Percentiles rank a stretch among this genome's conserved stretches.
Evolutionary conservation across 2,888 invertebrate genomes (phyloP).

Genomic region (Oscheius sp.): DNA sequence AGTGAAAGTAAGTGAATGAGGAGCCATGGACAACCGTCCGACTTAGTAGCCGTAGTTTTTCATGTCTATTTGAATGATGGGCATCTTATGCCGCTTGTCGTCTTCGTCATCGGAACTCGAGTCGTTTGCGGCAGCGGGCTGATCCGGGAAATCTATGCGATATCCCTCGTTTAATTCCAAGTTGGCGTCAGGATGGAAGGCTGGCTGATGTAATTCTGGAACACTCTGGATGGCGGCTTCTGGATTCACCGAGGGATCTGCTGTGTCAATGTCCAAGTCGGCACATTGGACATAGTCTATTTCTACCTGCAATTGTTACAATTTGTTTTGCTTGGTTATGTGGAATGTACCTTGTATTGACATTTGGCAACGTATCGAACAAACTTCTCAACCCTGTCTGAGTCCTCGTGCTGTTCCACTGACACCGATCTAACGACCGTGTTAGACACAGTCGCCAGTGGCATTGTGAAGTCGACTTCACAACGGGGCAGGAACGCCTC

Average conservation of each 20-base stretch:
- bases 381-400: slow-evolving; percentile 95
- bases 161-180: slow-evolving; percentile 64
- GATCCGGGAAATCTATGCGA: slow-evolving; percentile 67
- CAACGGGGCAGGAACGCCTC: slow-evolving; percentile 89
- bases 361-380: slow-evolving; percentile 94
- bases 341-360: slow-evolving; percentile 81
- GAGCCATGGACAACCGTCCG: not conserved
- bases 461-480: slow-evolving; percentile 96
- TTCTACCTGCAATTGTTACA: slow-evolving; percentile 63
- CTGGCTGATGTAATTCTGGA: slow-evolving; percentile 60
- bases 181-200: slow-evolving; percentile 61
- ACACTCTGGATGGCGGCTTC: slow-evolving; percentile 56
- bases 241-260: slow-evolving; percentile 54
- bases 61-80: slow-evolving; percentile 73
- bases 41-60: slow-evolving; percentile 71
- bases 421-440: slow-evolving; percentile 90
- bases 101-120: slow-evolving; percentile 65
- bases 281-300: slow-evolving; percentile 73
- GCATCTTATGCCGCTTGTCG: slow-evolving; percentile 62
- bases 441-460: slow-evolving; percentile 91
- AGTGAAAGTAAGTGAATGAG: slow-evolving; percentile 22
- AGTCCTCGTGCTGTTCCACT: slow-evolving; percentile 76
- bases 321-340: not conserved
- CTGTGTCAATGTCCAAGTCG: slow-evolving; percentile 68
- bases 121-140: slow-evolving; percentile 34